Evolutionary conservation across 2,888 invertebrate genomes (phyloP), one percentile per base, ranked within the genome.

Genomic region (Apantesis nais): DNA sequence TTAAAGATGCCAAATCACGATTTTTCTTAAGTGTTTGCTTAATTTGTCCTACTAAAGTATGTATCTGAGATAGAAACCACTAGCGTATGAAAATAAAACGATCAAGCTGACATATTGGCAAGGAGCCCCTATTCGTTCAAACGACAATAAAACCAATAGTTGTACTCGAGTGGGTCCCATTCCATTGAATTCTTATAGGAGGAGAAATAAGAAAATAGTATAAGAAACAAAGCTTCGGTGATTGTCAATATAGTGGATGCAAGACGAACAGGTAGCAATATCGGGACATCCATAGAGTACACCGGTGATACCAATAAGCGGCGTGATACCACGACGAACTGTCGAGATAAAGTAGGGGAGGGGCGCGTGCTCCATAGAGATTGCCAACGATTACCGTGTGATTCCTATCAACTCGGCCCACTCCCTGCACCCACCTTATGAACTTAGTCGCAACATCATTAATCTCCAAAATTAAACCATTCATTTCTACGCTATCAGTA

Each of bases 231-330:
- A 78, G 80, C 80, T 83, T 82, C 80, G 82, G 84, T 80, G 85
- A 86, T 86, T 85, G 86, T 84, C 89, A 89, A 90, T 89, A 89
- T 87, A 85, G 82, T 79, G 83, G 87, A 84, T 87, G 88, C 83
- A 88, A 92, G 88, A 91, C 88, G 92, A 90, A 91, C 90, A 90
- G 89, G 89, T 89, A 88, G 86, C 89, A 90, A 93, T 93, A 92
- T 90, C 85, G 84, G 84, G 83, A 85, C 76, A 76, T 76, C 86
- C 82, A 88, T 88, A 86, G 85, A 79, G 82, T 82, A 84, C 87
- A 88, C 86, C 86, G 86, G 88, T 79, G 87, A 87, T 89, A 88
- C 88, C 89, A 90, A 88, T 88, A 89, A 88, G 84, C 78, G 80
- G 73, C 79, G 85, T 86, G 87, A 85, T 80, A 77, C 78, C 78